phyloP scores from a whole-genome alignment of 2,797 vertebrate species.

The Cirrhinus molitorella region DNA sequence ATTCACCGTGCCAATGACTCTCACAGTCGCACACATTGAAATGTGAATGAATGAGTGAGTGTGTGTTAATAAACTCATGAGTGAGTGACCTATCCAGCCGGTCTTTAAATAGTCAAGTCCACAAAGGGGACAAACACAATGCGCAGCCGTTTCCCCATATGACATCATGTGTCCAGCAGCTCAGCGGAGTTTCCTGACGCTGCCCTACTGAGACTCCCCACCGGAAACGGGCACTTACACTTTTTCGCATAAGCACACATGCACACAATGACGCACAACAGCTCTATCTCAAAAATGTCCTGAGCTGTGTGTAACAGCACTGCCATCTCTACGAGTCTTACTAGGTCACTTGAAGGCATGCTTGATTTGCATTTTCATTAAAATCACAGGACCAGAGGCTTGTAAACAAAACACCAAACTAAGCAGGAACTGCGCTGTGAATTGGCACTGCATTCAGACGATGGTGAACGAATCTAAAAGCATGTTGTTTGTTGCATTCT shows the following conservation, averaged over 20 bases:
- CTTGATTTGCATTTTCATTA: constrained; percentile 31
- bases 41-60: constrained; percentile 39
- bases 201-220: constrained; percentile 62
- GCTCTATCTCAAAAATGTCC: constrained; percentile 65
- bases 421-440: not conserved
- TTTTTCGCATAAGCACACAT: constrained; percentile 23
- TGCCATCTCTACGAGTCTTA: not conserved
- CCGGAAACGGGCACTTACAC: constrained; percentile 68
- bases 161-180: constrained; percentile 78
- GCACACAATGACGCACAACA: constrained; percentile 28
- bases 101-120: constrained; percentile 62
- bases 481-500: constrained; percentile 20
- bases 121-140: constrained; percentile 74
- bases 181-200: constrained; percentile 70
- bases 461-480: not conserved
- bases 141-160: constrained; percentile 74
- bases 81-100: constrained; percentile 39
- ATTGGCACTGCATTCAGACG: not conserved
- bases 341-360: not conserved
- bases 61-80: constrained; percentile 46
- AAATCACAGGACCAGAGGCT: constrained; percentile 13
- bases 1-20: constrained; percentile 5
- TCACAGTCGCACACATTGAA: not conserved
- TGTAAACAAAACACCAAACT: constrained; percentile 24
- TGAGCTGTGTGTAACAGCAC: constrained; percentile 39